These are phyloP conservation scores for Calyptommatus sinebrachiatus DNA, from an alignment of 2,113 vertebrate species.

Conservation along the genomic window DNA sequence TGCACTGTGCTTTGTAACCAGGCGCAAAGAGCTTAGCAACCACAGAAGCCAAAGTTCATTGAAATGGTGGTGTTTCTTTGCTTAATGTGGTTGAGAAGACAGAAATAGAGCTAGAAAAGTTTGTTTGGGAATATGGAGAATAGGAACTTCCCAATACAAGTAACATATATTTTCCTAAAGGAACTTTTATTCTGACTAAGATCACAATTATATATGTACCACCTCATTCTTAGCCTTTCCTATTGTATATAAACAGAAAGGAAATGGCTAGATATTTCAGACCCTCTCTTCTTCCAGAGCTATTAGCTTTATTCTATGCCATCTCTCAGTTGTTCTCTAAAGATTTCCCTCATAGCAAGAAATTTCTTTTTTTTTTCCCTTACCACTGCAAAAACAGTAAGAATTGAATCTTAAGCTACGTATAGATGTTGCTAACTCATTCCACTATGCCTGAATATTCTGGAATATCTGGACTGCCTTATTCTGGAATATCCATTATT, in stretches of 20 bases:
- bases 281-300: background rate
- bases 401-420: too few relatives aligned
- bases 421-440: too few relatives aligned
- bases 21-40: background rate
- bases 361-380: background rate
- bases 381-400: too few relatives aligned
- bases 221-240: background rate
- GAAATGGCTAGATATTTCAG: background rate
- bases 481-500: too few relatives aligned
- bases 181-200: background rate
- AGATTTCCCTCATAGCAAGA: background rate
- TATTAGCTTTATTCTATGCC: too few relatives aligned
- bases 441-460: too few relatives aligned
- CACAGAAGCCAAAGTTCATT: background rate
- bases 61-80: background rate
- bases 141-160: background rate
- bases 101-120: too few relatives aligned
- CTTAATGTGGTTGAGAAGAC: too few relatives aligned
- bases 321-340: too few relatives aligned
- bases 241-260: background rate
- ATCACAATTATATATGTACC: background rate
- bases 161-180: background rate
- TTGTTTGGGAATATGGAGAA: background rate
- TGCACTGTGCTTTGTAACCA: background rate
- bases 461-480: too few relatives aligned